Percentiles rank a stretch among this genome's conserved stretches.
Evolutionary conservation across 2,113 vertebrate species (phyloP).

Genomic region (Plotosus lineatus): DNA sequence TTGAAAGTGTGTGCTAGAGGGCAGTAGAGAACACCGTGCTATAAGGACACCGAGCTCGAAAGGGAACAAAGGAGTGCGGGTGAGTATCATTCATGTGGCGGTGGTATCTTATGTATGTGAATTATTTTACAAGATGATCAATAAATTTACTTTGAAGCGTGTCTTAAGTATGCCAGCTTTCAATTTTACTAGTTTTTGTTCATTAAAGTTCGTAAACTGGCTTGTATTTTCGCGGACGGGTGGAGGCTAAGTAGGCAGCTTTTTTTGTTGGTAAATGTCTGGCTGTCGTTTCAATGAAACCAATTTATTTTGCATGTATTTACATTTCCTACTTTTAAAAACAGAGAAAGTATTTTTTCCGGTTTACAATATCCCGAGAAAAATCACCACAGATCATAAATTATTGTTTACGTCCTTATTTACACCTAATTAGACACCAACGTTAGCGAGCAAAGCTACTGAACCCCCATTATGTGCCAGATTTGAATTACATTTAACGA

Average conservation of each 20-base stretch:
- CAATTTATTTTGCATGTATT: not conserved
- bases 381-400: not conserved
- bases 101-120: not conserved
- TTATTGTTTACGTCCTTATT: not conserved
- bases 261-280: not conserved
- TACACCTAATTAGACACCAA: no score
- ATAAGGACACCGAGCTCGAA: not conserved
- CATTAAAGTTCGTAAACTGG: not conserved
- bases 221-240: not conserved
- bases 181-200: not conserved
- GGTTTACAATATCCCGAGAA: not conserved
- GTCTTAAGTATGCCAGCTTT: not conserved
- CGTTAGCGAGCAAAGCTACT: not conserved
- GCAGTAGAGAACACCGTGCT: not conserved
- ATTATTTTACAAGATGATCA: not conserved
- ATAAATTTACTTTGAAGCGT: not conserved
- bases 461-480: not conserved
- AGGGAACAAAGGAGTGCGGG: constrained; percentile 34
- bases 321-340: not conserved
- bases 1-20: not conserved
- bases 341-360: not conserved
- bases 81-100: not conserved
- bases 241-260: not conserved
- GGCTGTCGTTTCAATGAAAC: not conserved
- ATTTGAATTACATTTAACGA: not conserved